phyloP scores from a whole-genome alignment of 1,140 invertebrate species.

The Apis florea region DNA sequence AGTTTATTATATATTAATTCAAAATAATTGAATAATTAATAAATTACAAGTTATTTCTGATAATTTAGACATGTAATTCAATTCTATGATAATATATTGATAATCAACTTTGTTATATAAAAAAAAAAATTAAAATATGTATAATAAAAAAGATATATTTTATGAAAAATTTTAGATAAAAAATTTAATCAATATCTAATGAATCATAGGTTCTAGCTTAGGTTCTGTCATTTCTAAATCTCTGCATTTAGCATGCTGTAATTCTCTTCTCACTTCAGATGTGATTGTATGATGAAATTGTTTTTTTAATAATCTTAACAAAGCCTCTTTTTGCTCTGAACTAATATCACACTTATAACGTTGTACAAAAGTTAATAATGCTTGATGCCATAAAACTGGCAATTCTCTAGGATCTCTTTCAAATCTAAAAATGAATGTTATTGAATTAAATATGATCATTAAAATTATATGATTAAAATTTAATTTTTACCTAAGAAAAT shows the following conservation, averaged over 20 bases:
- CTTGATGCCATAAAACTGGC: conserved; percentile 98
- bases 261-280: conserved; percentile 91
- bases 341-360: conserved; percentile 97
- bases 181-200: conserved; percentile 20
- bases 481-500: conserved; percentile 90
- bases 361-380: conserved; percentile 95
- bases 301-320: conserved; percentile 88
- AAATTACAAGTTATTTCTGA: background rate
- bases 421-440: conserved; percentile 84
- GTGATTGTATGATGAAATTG: conserved; percentile 92
- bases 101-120: background rate
- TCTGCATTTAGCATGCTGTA: conserved; percentile 90
- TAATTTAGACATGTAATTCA: too few relatives aligned
- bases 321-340: conserved; percentile 93
- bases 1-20: too few relatives aligned
- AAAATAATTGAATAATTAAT: background rate
- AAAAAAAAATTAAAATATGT: background rate
- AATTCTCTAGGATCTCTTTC: conserved; percentile 89
- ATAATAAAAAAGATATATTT: background rate
- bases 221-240: conserved; percentile 83
- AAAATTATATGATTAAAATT: conserved; percentile 2
- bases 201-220: conserved; percentile 60
- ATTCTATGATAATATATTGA: background rate
- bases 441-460: background rate
- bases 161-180: conserved; percentile 20